These are phyloP conservation scores for Digitonthophagus gazella DNA, from an alignment of 2,888 invertebrate genomes.

Conservation along the genomic window DNA sequence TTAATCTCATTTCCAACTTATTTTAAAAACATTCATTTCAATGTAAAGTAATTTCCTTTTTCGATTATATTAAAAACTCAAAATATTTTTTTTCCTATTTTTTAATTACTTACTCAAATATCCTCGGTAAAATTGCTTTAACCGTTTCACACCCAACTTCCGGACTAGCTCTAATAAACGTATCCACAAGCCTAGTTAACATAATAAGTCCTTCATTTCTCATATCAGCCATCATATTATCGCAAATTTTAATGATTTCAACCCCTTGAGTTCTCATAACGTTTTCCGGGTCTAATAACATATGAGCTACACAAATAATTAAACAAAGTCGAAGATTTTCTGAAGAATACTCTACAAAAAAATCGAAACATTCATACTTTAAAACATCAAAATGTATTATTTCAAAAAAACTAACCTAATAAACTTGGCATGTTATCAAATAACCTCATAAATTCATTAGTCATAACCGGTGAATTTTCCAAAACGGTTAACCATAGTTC, in stretches of 20 bases:
- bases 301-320: constrained; percentile 79
- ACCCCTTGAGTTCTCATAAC: constrained; percentile 72
- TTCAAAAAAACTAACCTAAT: constrained; percentile 61
- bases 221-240: constrained; percentile 75
- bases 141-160: constrained; percentile 71
- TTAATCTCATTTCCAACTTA: no score
- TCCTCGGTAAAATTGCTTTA: constrained; percentile 60
- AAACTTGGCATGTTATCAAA: constrained; percentile 73
- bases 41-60: no score
- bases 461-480: constrained; percentile 68
- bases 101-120: constrained; percentile 61
- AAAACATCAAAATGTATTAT: no score
- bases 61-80: no score
- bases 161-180: constrained; percentile 72
- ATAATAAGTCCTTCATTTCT: constrained; percentile 70
- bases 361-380: not conserved
- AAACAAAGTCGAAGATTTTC: constrained; percentile 79
- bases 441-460: constrained; percentile 67
- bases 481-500: constrained; percentile 86
- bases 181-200: constrained; percentile 72
- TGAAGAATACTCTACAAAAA: constrained; percentile 67
- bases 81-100: no score
- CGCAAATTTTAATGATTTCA: constrained; percentile 67
- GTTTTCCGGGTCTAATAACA: constrained; percentile 74
- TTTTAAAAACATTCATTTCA: no score